Evolutionary conservation across 2,888 invertebrate species (phyloP), one percentile per base, ranked within the genome.

Genomic region (Aspidapion aeneum): DNA sequence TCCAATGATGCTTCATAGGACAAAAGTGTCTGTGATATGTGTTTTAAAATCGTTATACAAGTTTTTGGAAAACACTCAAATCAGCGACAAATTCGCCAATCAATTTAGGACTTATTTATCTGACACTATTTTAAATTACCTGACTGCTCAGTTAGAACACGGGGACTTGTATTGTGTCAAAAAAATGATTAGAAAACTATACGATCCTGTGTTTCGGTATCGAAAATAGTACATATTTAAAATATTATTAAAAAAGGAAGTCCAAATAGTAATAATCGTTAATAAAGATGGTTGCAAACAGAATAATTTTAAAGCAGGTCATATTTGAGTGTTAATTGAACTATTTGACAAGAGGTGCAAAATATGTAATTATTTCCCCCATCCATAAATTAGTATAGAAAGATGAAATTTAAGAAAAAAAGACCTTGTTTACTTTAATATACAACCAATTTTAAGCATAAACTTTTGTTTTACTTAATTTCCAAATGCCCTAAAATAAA

Each of bases 1-100:
- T 54, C 72, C 71, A 12, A 74, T 75, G 72, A 71, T 74, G 72
- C 61, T 72, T 52, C 64, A 68, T 56, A 69, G 70, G 68, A 74
- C 74, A 50, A 73, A 72, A 71, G 64, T 67, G 63, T 68, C 73
- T 73, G 72, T 75, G 72, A 72, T 74, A 71, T 71, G 70, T 65
- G 71, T 69, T 63, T 69, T 74, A 63, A 73, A 70, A 62, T 71
- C 72, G 18, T 69, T 71, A 52, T 62, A 70, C 52, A 71, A 70
- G 35, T 73, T 72, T 68, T 60, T 74, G 60, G 74, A 75, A 58
- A 65, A 69, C 18, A 60, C 63, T 18, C 66, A 70, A 64, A 61
- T 72, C 21, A 68, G 68, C 61, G 63, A 35, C 55, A 70, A 70
- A 65, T 74, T 73, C 66, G 59, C 63, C 16, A 62, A 66, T 19